Base-by-base conservation (phyloP, 35 echinoderm and acorn worm genomes). In the Lytechinus variegatus region DNA sequence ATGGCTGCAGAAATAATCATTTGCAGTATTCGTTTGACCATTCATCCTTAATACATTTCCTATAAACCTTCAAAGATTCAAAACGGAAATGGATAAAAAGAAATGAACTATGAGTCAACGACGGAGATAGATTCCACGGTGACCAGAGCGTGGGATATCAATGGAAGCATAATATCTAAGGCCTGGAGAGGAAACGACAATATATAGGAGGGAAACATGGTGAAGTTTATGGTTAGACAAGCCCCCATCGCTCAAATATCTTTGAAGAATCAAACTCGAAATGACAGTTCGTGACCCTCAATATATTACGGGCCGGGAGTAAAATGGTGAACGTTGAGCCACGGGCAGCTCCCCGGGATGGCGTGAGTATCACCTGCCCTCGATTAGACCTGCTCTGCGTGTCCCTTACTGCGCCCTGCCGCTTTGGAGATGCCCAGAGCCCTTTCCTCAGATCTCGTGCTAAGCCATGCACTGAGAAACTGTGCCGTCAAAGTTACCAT, bases 281-380 rank as follows among this genome's bases (percentile, higher is more conserved):
- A 90, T 54, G 88, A 54, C 88, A 90, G 88, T 93, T 55, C 92
- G 92, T 93, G 92, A 93, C 92, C 92, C 92, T 54, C 55, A 93
- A 93, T 93, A 93, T 93, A 93, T 93, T 93, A 93, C 92, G n/a
- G 92, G 92, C 92, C 55, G 92, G 92, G 92, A 54, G 92, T 93
- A 55, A 57, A 79, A 57, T 57, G 92, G 27, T 54, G 28, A 53
- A 93, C 92, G 92, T 54, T 57, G 54, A 54, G 92, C 92, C 92
- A 93, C 92, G 92, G 92, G 92, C 92, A 27, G 92, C 92, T 27
- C 92, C 92, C 54, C 54, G 92, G 92, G 92, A 90, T 54, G 92
- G 54, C 53, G 54, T 54, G 92, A 93, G 52, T 33, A 93, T 54
- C 92, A 93, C 92, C 92, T 93, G 92, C 92, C 92, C 92, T 93